Evolutionary conservation across 2,888 invertebrate genomes (phyloP).

Genomic region (Sinohyriopsis cumingii): DNA sequence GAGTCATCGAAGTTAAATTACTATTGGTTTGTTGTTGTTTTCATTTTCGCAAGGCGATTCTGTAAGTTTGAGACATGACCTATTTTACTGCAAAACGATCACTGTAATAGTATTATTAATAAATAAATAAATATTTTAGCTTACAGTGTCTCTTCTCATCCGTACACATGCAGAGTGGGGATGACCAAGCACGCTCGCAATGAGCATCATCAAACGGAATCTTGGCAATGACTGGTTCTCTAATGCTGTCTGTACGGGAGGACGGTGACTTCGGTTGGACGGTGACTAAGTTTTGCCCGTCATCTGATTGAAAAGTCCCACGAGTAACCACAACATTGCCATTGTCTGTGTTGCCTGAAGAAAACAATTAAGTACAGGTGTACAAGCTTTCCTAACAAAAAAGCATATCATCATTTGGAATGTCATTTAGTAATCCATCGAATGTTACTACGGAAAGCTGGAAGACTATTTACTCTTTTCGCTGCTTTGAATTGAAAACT

Average conservation of each 20-base stretch:
- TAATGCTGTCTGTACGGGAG: conserved; percentile 32
- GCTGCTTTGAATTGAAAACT: too few species aligned
- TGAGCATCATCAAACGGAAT: conserved; percentile 57
- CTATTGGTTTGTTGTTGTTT: background rate
- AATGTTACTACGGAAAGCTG: too few species aligned
- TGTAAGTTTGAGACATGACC: too few species aligned
- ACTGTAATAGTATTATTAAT: too few species aligned
- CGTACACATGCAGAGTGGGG: conserved; percentile 44
- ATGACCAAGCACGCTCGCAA: conserved; percentile 58
- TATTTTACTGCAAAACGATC: too few species aligned
- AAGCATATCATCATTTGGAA: too few species aligned
- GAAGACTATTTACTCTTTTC: too few species aligned
- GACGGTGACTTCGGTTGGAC: conserved; percentile 35
- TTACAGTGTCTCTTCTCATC: conserved; percentile 47
- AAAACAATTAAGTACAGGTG: too few species aligned
- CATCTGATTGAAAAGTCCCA: conserved; percentile 38
- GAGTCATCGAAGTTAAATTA: too few species aligned
- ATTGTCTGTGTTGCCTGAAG: conserved; percentile 3
- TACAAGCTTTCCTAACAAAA: too few species aligned
- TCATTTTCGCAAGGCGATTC: background rate
- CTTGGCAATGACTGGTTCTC: conserved; percentile 35
- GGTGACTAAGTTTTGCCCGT: conserved; percentile 32
- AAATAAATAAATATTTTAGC: conserved; percentile 8
- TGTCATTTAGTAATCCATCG: too few species aligned
- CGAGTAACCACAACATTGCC: conserved; percentile 47